These are phyloP conservation scores for Macroramphosus scolopax DNA, from an alignment of 2,797 vertebrate species.

Conservation along the genomic window DNA sequence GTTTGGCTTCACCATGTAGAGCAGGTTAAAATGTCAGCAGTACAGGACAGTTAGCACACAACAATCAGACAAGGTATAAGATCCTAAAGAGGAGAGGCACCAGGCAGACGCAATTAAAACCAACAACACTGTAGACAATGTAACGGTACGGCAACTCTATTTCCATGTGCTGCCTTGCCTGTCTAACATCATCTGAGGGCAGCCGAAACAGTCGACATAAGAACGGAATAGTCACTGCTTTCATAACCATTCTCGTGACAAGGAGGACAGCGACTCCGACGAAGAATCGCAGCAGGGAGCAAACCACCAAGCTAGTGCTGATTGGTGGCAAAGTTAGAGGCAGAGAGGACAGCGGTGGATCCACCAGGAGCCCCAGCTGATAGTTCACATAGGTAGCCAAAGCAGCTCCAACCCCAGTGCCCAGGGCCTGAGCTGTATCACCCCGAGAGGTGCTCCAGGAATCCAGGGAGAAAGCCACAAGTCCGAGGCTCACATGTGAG, in stretches of 20 bases:
- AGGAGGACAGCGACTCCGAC: constrained; percentile 85
- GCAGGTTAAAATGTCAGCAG: constrained; percentile 28
- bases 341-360: constrained; percentile 77
- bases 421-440: constrained; percentile 93
- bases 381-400: constrained; percentile 84
- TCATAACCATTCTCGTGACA: constrained; percentile 83
- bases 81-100: constrained; percentile 85
- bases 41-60: constrained; percentile 13
- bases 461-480: constrained; percentile 93
- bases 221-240: constrained; percentile 87
- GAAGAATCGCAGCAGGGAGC: constrained; percentile 82
- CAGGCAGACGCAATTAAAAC: constrained; percentile 86
- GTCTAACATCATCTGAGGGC: constrained; percentile 79
- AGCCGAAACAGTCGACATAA: constrained; percentile 84
- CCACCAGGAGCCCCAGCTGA: constrained; percentile 79
- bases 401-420: constrained; percentile 88
- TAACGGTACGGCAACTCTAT: constrained; percentile 95
- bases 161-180: constrained; percentile 87
- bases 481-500: constrained; percentile 87
- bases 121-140: constrained; percentile 90
- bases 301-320: constrained; percentile 71
- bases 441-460: constrained; percentile 97
- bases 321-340: constrained; percentile 82
- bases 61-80: constrained; percentile 82
- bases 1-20: constrained; percentile 16